Percentiles rank a stretch among this genome's conserved stretches.
phyloP scores from a whole-genome alignment of 2,888 invertebrate genomes.

The Aradus depressus region DNA sequence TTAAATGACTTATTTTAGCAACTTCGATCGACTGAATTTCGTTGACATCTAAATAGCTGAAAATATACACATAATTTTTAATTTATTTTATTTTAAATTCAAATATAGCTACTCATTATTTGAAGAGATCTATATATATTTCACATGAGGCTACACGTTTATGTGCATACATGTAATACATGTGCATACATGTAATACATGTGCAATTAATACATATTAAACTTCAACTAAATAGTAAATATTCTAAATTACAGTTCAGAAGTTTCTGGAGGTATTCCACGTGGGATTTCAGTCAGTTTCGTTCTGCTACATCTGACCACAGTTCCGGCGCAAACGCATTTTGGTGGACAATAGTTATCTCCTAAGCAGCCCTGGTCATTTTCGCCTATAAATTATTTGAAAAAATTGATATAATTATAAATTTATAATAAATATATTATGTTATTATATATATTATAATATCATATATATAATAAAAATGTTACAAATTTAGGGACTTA shows the following conservation, averaged over 20 bases:
- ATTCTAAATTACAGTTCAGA: constrained; percentile 61
- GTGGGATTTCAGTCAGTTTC: constrained; percentile 68
- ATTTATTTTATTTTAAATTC: background rate
- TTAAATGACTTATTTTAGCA: constrained; percentile 73
- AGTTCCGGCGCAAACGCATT: constrained; percentile 82
- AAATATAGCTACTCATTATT: background rate
- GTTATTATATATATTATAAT: no score
- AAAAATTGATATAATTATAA: no score
- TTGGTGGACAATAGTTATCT: constrained; percentile 81
- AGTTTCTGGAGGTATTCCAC: constrained; percentile 80
- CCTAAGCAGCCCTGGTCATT: constrained; percentile 72
- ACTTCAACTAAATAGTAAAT: background rate
- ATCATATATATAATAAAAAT: no score
- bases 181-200: background rate
- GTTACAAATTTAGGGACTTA: no score
- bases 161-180: background rate
- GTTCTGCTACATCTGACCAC: constrained; percentile 82
- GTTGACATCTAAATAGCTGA: constrained; percentile 84
- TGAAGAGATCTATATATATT: background rate
- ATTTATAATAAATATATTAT: no score
- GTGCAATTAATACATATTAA: background rate
- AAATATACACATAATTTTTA: constrained; percentile 27
- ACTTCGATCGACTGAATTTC: constrained; percentile 75
- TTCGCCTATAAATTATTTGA: constrained; percentile 48
- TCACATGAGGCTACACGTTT: background rate